Conservation (phyloP, 2,113 vertebrate species). For the Neodontobutis hainanensis region DNA sequence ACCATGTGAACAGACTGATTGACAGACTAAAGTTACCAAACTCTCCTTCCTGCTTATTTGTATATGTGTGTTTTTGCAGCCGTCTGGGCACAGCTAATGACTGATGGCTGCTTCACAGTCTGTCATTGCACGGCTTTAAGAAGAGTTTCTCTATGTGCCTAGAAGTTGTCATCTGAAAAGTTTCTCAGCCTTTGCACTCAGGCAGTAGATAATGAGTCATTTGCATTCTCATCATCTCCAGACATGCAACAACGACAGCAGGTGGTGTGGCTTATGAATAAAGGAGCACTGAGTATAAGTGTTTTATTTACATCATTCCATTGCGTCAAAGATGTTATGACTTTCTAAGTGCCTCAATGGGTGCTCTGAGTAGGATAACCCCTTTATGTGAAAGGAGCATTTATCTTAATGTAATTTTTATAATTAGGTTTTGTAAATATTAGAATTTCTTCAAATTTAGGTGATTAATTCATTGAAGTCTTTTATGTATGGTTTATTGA, state of each 20-base stretch:
- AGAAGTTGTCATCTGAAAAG: constrained; percentile 54
- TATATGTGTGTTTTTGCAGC: constrained; percentile 7
- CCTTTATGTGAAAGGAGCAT: background rate
- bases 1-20: constrained; percentile 35
- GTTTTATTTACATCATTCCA: constrained; percentile 55
- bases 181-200: constrained; percentile 54
- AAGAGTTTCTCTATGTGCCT: constrained; percentile 19
- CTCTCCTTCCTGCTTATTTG: constrained; percentile 6
- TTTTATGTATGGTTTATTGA: too few species aligned
- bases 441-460: background rate
- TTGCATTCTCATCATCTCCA: constrained; percentile 63
- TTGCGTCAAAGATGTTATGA: constrained; percentile 8
- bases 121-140: constrained; percentile 24
- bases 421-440: background rate
- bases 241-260: constrained; percentile 47
- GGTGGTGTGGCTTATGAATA: constrained; percentile 53
- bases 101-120: constrained; percentile 43
- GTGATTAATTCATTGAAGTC: background rate
- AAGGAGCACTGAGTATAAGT: constrained; percentile 37
- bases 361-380: background rate
- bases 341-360: constrained; percentile 8
- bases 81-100: constrained; percentile 30
- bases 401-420: constrained; percentile 10
- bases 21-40: constrained; percentile 38
- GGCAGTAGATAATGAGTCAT: constrained; percentile 69